Conservation (phyloP, 2,797 vertebrate species). For the Pangasius macronema region DNA sequence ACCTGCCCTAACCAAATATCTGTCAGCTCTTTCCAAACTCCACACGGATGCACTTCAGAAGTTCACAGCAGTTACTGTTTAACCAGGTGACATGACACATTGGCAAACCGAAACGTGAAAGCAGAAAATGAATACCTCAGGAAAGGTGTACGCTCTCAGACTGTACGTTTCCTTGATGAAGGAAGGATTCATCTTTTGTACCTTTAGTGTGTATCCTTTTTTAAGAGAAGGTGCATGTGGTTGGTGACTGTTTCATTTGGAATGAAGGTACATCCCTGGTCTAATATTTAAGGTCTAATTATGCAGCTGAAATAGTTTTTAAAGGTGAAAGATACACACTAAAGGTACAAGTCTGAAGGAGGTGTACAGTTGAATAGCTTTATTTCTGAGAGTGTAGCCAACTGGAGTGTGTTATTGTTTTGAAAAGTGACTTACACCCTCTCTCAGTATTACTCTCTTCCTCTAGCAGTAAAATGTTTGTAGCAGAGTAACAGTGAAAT, state of each 20-base stretch:
- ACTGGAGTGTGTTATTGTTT: background rate
- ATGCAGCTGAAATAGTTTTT: background rate
- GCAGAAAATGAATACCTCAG: background rate
- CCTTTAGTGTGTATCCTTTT: background rate
- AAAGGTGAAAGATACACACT: background rate
- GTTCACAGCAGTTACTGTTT: slow-evolving; percentile 18
- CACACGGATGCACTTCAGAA: background rate
- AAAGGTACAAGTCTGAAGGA: background rate
- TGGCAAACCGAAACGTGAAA: background rate
- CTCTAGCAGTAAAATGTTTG: background rate
- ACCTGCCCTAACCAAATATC: background rate
- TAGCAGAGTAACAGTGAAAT: too few species aligned
- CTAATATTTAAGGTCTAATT: background rate
- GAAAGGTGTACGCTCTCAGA: background rate
- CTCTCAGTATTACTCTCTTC: background rate
- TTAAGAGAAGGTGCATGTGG: background rate
- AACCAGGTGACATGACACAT: slow-evolving; percentile 6
- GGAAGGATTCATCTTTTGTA: background rate
- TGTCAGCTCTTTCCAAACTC: background rate
- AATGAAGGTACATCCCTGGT: background rate
- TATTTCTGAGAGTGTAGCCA: background rate
- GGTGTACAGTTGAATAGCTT: background rate
- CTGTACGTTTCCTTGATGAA: background rate
- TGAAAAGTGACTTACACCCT: background rate
- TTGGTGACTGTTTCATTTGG: background rate